phyloP scores from a whole-genome alignment of 2,888 invertebrate genomes.

The Octodonta nipae region DNA sequence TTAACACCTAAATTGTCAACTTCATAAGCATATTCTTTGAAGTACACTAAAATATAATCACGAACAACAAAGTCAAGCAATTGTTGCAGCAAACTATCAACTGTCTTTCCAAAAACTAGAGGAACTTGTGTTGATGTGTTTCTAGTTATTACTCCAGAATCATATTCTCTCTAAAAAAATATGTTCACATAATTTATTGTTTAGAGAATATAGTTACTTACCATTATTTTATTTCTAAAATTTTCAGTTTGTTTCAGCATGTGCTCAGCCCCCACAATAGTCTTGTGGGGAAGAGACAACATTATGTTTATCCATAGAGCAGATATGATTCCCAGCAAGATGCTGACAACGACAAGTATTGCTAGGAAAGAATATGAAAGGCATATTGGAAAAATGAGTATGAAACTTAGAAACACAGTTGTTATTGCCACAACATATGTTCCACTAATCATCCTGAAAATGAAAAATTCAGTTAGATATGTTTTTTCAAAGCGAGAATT shows the following conservation, averaged over 20 bases:
- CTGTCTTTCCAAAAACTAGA: slow-evolving; percentile 69
- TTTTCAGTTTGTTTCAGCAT: slow-evolving; percentile 47
- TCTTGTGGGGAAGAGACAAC: slow-evolving; percentile 51
- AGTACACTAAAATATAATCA: slow-evolving; percentile 68
- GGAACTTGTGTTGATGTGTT: slow-evolving; percentile 43
- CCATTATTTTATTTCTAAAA: slow-evolving; percentile 49
- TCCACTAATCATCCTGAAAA: slow-evolving; percentile 16
- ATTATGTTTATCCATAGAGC: slow-evolving; percentile 50
- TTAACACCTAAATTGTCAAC: slow-evolving; percentile 36
- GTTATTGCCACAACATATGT: slow-evolving; percentile 10
- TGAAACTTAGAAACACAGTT: slow-evolving; percentile 9
- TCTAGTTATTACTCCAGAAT: slow-evolving; percentile 15
- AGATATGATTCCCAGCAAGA: slow-evolving; percentile 32
- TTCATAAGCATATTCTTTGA: slow-evolving; percentile 45
- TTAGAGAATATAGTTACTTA: slow-evolving; percentile 23
- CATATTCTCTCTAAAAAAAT: slow-evolving; percentile 27
- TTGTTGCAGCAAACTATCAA: slow-evolving; percentile 72
- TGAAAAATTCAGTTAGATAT: too few relatives aligned
- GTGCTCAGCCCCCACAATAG: slow-evolving; percentile 45
- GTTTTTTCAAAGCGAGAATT: too few relatives aligned
- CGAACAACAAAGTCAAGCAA: slow-evolving; percentile 64
- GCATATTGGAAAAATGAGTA: slow-evolving; percentile 18
- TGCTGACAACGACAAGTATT: slow-evolving; percentile 21
- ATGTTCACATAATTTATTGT: neutral
- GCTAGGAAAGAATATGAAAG: slow-evolving; percentile 20